A percentile compares a stretch with the other conserved stretches of the same genome.
Conservation (phyloP, 1,140 invertebrate genomes). For the Anastrepha ludens region DNA sequence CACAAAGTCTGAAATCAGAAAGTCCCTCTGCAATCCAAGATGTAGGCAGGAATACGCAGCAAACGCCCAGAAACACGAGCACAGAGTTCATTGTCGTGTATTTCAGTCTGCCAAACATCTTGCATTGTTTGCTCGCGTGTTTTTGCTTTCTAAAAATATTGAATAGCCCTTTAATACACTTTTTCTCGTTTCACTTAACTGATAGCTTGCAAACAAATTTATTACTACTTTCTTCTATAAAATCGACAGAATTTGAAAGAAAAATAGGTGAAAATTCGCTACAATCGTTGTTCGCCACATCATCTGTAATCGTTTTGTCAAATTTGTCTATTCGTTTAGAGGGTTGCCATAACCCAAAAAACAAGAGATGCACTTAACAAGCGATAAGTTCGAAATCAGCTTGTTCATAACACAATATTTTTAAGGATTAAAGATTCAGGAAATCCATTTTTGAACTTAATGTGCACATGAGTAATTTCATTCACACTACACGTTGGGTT, state of each 20-base stretch:
- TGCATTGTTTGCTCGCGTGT: slow-evolving; percentile 1
- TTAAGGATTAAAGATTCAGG: too few species aligned
- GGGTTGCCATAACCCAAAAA: not conserved
- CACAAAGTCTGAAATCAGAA: slow-evolving; percentile 75
- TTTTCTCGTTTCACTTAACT: not conserved
- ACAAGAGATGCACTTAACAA: too few species aligned
- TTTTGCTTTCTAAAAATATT: not conserved
- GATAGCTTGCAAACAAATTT: not conserved
- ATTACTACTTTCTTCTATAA: slow-evolving; percentile 16
- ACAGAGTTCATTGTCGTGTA: slow-evolving; percentile 8
- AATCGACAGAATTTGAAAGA: slow-evolving; percentile 13
- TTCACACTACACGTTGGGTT: too few species aligned
- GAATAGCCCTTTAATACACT: too few species aligned
- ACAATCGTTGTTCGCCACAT: slow-evolving; percentile 22
- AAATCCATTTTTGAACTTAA: too few species aligned
- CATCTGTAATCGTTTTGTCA: slow-evolving; percentile 45
- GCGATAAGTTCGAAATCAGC: too few species aligned
- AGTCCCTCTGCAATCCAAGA: not conserved
- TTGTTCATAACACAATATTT: too few species aligned
- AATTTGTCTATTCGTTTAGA: not conserved
- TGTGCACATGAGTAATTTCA: too few species aligned
- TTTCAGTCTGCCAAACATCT: slow-evolving; percentile 36
- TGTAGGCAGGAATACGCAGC: not conserved
- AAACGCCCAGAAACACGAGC: slow-evolving; percentile 19
- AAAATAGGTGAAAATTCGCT: slow-evolving; percentile 40